Evolutionary conservation across 2,888 invertebrate species (phyloP), one percentile per base, ranked within the genome.

Genomic region (Reticulitermes lucifugus): DNA sequence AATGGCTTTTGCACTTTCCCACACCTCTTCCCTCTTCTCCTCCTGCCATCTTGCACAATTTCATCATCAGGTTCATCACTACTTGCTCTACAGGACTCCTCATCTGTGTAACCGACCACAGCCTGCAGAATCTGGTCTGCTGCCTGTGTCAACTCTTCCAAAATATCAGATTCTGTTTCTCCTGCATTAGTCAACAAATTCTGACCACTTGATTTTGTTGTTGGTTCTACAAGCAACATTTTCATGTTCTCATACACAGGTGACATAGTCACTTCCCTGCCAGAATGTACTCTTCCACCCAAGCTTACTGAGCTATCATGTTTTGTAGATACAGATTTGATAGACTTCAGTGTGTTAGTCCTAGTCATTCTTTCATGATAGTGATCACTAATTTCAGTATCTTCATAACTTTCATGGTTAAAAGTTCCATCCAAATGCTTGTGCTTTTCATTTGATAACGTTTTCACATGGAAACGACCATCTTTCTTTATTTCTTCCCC

Each of bases 91-190:
- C 88, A 87, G 51, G 89, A 89, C 59, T 91, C 91, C 85, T 93
- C 93, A 87, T 93, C 92, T 22, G 92, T 92, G 88, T 91, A 92
- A 60, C 91, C 92, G 85, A 92, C 92, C 35, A 93, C 92, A 43
- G 93, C 93, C 91, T 93, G 89, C 87, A 93, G 89, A 87, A 93
- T 93, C 90, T 93, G 92, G 90, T 94, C 93, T 85, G 93, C 93
- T 82, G 92, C 93, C 88, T 92, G 91, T 22, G 93, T 93, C 88
- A 93, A 90, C 89, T 93, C 93, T 88, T 92, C 93, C 85, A 93
- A 89, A 87, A 93, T 93, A 22, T 87, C 83, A 0, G 88, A 86
- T 83, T 86, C 86, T 5, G 83, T 80, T 29, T 85, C 85, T 22
- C 43, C 77, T 18, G 22, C 6, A n/a, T 77, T 46, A 21, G 35